Base-by-base conservation (phyloP, 1,140 invertebrate genomes). In the Neodiprion fabricii region DNA sequence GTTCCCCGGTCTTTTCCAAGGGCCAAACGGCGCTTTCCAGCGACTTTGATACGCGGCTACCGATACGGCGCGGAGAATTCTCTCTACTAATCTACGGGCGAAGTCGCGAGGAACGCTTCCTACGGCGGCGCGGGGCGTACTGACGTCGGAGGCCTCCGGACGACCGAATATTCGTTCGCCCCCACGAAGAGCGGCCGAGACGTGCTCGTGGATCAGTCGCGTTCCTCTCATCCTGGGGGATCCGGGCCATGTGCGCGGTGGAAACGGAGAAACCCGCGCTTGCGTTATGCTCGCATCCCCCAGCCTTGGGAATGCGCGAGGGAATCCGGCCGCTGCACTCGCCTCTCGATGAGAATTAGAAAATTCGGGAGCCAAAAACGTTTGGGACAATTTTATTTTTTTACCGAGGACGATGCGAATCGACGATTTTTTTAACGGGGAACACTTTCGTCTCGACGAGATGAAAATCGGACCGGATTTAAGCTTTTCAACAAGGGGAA, bases 111-210 rank as follows among this genome's bases (percentile, higher is more conserved):
- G 53, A 61, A 17, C 53, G 53, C 53, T 61, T 61, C n/a, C 53
- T 61, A 61, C 53, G 53, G 9, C 53, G 53, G 53, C 53, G 53
- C 53, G 53, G 53, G 53, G 53, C 53, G 53, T 61, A 61, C 53
- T 61, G 53, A 61, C 53, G 53, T 61, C 53, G 53, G 11, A 12
- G 53, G n/a, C 53, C 11, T 61, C 53, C 53, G 53, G 53, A 61
- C 53, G 53, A 61, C 11, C 53, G 53, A 61, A 61, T 61, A 61
- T 61, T 9, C 53, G 53, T 61, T 12, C 53, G 53, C 53, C 53
- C 53, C 53, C 53, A 61, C 53, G 53, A 61, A 61, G n/a, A 61
- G 53, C 53, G 53, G 53, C 53, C 28, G 53, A 61, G 53, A 61
- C 53, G 53, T 61, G n/a, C 53, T 40, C 28, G 53, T 17, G 53